phyloP scores from a whole-genome alignment of 2,797 vertebrate species.

The Manis crassicaudata region DNA sequence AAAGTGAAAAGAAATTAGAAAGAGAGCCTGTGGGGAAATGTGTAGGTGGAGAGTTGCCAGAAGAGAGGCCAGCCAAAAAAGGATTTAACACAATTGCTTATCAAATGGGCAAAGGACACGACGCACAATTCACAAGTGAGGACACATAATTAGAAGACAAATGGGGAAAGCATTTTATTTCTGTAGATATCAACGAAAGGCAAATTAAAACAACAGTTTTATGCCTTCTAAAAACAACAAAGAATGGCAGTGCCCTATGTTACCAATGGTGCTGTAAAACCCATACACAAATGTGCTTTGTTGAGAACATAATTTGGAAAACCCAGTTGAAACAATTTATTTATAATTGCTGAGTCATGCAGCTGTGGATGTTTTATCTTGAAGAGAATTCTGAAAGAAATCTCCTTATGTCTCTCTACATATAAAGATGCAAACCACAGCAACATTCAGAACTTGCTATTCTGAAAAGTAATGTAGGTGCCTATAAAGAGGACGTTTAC shows the following conservation, averaged over 20 bases:
- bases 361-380: not conserved
- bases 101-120: conserved; percentile 74
- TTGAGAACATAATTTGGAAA: not conserved
- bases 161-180: conserved; percentile 61
- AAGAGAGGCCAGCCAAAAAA: conserved; percentile 67
- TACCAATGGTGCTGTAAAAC: not conserved
- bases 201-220: conserved; percentile 59
- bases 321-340: not conserved
- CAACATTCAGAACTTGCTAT: not conserved
- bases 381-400: conserved; percentile 28
- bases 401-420: not conserved
- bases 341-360: not conserved
- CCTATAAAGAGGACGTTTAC: not conserved
- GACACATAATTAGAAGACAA: conserved; percentile 73
- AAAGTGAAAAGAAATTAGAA: conserved; percentile 79
- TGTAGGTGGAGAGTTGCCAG: conserved; percentile 69
- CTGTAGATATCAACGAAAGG: conserved; percentile 64
- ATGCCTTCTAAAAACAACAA: conserved; percentile 10
- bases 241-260: not conserved
- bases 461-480: not conserved
- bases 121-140: conserved; percentile 58
- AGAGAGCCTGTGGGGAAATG: conserved; percentile 71
- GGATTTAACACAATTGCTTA: conserved; percentile 71
- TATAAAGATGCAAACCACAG: not conserved
- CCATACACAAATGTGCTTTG: not conserved